A percentile compares a stretch with the other conserved stretches of the same genome.
Conservation (phyloP, 2,888 invertebrate species). For the Agrilus cyanescens region DNA sequence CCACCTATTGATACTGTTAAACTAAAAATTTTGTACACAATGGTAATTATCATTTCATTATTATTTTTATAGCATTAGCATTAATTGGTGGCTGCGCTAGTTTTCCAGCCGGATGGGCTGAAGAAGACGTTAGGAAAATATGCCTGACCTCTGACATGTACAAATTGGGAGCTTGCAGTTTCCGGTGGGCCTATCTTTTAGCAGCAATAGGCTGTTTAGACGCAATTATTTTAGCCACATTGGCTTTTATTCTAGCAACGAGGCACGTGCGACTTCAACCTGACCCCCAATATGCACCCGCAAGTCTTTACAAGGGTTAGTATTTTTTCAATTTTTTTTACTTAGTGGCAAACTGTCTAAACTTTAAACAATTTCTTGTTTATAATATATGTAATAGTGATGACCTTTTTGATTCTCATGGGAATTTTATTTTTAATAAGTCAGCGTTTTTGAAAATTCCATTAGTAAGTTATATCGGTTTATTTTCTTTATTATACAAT, state of each 20-base stretch:
- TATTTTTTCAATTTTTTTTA: constrained; percentile 1
- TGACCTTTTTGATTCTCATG: too few species aligned
- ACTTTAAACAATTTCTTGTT: constrained; percentile 1
- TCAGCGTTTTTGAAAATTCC: too few species aligned
- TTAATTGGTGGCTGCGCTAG: constrained; percentile 80
- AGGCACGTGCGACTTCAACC: constrained; percentile 77
- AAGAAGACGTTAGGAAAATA: constrained; percentile 67
- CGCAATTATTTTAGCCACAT: constrained; percentile 70
- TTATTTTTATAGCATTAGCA: constrained; percentile 56
- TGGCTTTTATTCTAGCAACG: constrained; percentile 88
- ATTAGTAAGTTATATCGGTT: too few species aligned
- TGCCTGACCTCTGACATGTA: constrained; percentile 78
- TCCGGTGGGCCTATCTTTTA: constrained; percentile 88
- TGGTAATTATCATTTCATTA: too few species aligned
- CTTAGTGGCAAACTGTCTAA: neutral
- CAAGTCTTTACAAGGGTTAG: constrained; percentile 39
- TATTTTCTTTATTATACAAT: too few species aligned
- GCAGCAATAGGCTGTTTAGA: constrained; percentile 84
- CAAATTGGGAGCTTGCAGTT: constrained; percentile 69
- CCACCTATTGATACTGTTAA: too few species aligned
- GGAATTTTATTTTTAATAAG: too few species aligned
- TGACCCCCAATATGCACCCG: constrained; percentile 59
- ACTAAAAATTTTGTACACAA: too few species aligned
- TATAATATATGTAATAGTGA: too few species aligned
- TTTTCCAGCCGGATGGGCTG: constrained; percentile 88